phyloP scores from a whole-genome alignment of 2,113 vertebrate species.

The Cyphomyrus discorhynchus region DNA sequence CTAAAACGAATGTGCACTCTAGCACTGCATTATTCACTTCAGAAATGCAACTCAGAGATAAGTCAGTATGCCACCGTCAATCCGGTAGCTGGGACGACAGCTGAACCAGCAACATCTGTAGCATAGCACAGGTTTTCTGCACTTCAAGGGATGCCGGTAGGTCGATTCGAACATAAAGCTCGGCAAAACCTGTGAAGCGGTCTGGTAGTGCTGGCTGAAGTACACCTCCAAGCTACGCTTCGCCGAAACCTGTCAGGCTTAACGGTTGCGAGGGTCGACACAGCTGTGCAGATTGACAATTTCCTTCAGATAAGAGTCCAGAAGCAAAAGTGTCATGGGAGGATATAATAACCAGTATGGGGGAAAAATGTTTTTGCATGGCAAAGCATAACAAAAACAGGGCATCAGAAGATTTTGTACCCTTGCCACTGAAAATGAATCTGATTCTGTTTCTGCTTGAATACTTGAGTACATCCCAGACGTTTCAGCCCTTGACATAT shows the following conservation, averaged over 20 bases:
- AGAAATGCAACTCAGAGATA: background rate
- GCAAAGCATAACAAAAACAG: background rate
- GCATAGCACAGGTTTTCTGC: background rate
- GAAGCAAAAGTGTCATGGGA: background rate
- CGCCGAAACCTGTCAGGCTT: background rate
- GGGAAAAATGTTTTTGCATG: background rate
- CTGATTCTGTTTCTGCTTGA: background rate
- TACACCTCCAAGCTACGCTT: background rate
- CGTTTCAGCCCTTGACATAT: background rate
- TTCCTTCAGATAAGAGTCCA: background rate
- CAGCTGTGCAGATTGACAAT: background rate
- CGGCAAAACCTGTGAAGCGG: slow-evolving; percentile 20
- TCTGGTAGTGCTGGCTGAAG: slow-evolving; percentile 49
- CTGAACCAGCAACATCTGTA: background rate
- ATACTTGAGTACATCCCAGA: background rate
- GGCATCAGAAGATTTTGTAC: background rate
- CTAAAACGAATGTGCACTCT: background rate
- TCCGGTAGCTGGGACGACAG: background rate
- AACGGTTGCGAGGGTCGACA: background rate
- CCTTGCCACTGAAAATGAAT: background rate
- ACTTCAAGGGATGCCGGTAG: slow-evolving; percentile 20
- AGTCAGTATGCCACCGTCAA: background rate
- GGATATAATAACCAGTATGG: background rate
- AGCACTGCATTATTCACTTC: background rate
- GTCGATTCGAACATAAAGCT: background rate